Conservation (phyloP, 2,797 vertebrate species). For the Lagodon rhomboides region DNA sequence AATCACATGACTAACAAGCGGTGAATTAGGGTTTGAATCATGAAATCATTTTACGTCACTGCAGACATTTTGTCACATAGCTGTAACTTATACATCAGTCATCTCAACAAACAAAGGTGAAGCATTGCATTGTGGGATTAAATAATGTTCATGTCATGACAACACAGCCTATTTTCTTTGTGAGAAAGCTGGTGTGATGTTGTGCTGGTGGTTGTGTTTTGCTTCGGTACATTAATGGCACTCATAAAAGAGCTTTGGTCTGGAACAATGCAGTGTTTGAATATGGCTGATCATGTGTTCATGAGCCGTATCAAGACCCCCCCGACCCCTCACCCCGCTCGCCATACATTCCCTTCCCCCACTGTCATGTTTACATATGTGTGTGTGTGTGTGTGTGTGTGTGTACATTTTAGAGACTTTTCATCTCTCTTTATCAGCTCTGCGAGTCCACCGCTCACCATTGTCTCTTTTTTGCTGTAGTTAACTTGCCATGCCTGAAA, state of each 20-base stretch:
- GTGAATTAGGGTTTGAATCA: background rate
- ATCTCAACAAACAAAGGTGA: background rate
- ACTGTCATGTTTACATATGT: background rate
- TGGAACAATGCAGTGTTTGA: slow-evolving; percentile 72
- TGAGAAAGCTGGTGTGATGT: slow-evolving; percentile 4
- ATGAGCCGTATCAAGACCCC: slow-evolving; percentile 46
- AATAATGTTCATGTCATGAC: background rate
- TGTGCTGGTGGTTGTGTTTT: slow-evolving; percentile 38
- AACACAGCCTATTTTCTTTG: slow-evolving; percentile 2
- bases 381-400: background rate
- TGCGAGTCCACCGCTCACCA: background rate
- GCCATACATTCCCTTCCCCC: slow-evolving; percentile 43
- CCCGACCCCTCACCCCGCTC: slow-evolving; percentile 3
- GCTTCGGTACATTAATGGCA: slow-evolving; percentile 56
- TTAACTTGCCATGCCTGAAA: background rate
- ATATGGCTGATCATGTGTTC: slow-evolving; percentile 70
- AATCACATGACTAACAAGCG: slow-evolving; percentile 4
- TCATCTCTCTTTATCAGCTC: slow-evolving; percentile 10
- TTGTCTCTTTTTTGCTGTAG: background rate
- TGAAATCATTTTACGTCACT: background rate
- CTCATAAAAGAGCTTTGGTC: slow-evolving; percentile 51
- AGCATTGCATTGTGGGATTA: slow-evolving; percentile 4
- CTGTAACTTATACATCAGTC: background rate
- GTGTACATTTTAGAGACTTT: slow-evolving; percentile 13
- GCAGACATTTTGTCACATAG: background rate